Evolutionary conservation across 2,797 vertebrate species (phyloP), one percentile per base, ranked within the genome.

Genomic region (Harpagifer antarcticus): DNA sequence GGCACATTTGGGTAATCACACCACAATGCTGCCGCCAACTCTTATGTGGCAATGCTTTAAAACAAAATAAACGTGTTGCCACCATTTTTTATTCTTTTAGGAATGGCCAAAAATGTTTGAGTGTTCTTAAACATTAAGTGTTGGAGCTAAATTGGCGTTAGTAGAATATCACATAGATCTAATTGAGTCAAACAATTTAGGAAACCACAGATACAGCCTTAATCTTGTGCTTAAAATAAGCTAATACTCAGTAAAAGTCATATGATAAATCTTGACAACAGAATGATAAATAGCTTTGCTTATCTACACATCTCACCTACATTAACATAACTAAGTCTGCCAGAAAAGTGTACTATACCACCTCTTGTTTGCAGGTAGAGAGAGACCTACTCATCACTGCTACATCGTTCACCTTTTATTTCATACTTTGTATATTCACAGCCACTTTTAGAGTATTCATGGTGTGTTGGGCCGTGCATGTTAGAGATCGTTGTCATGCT

Each of bases 401-500:
- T 31, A 40, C 19, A 62, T 11, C 10, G 1, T 4, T 14, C 14
- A 31, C 12, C 17, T 63, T 33, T n/a, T 57, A 54, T 58, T 42
- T 8, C 12, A 13, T 33, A 10, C 13, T 20, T 52, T 50, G 15
- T 13, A 58, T 42, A 68, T 31, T 62, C n/a, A 37, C 48, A 66
- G 13, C 47, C 33, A n/a, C 57, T 15, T 20, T 23, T 4, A 44
- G 5, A 50, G 50, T 4, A 23, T 62, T 68, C 60, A 54, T 48
- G 19, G 20, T 13, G 48, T 54, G 44, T 16, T 43, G 42, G 17
- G 16, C 40, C 43, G 47, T 72, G 63, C 27, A 62, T 68, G 48
- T 79, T 72, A 71, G 64, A 66, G 66, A 60, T 63, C n/a, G 77
- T 54, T 27, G 54, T 49, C 78, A 55, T 49, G 64, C 60, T 68